These are phyloP conservation scores for Ancistrus triradiatus DNA, from an alignment of 2,113 vertebrate species.

Conservation along the genomic window DNA sequence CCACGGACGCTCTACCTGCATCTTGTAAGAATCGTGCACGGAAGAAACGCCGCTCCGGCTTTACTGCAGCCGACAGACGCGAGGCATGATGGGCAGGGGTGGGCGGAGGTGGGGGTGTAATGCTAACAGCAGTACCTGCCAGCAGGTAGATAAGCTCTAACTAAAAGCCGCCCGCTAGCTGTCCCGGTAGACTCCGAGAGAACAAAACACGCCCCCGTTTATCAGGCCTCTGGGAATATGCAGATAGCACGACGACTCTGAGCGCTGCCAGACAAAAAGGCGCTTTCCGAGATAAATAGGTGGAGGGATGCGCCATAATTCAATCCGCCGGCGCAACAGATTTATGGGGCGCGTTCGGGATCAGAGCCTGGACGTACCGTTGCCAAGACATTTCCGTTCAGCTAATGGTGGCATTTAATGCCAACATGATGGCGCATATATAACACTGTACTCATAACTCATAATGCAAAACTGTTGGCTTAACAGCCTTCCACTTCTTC, in stretches of 20 bases:
- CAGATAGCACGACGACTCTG: slow-evolving; percentile 58
- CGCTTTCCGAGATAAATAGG: slow-evolving; percentile 58
- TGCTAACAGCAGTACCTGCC: slow-evolving; percentile 56
- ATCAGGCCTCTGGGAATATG: slow-evolving; percentile 51
- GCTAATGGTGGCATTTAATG: slow-evolving; percentile 45
- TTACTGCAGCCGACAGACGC: slow-evolving; percentile 8
- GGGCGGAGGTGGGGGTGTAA: slow-evolving; percentile 37
- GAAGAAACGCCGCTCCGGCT: too few relatives aligned
- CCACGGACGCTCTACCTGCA: too few relatives aligned
- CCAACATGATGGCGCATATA: slow-evolving; percentile 28
- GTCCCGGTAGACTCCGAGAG: slow-evolving; percentile 49
- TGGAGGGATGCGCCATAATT: slow-evolving; percentile 56
- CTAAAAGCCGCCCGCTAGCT: slow-evolving; percentile 49
- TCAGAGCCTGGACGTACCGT: slow-evolving; percentile 33
- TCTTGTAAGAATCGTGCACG: too few relatives aligned
- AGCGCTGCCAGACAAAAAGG: slow-evolving; percentile 43
- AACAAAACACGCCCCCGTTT: slow-evolving; percentile 55
- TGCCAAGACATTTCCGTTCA: slow-evolving; percentile 10
- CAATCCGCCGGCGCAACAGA: slow-evolving; percentile 51
- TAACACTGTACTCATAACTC: too few relatives aligned
- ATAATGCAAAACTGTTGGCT: too few relatives aligned
- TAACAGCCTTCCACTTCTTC: too few relatives aligned
- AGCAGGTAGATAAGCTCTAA: slow-evolving; percentile 56
- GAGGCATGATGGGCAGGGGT: neutral
- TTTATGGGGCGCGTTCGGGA: slow-evolving; percentile 50